Evolutionary conservation across 2,888 invertebrate species (phyloP).

Genomic region (Strigamia crassipes): DNA sequence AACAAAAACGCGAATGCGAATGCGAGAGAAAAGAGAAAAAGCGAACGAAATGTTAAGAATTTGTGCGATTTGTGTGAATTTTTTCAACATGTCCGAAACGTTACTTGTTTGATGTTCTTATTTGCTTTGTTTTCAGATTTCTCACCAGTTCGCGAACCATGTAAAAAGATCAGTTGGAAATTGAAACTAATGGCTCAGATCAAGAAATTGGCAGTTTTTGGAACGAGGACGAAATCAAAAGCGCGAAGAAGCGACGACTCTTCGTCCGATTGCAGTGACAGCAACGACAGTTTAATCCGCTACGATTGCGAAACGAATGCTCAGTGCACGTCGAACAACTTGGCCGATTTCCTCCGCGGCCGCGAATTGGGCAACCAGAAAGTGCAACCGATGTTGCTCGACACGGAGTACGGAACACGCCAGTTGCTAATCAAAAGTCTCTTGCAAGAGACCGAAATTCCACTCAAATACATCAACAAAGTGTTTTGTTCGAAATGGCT

Average conservation of each 20-base stretch:
- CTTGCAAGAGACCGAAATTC: constrained; percentile 50
- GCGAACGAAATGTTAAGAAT: too few relatives aligned
- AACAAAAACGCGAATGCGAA: too few relatives aligned
- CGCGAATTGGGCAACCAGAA: constrained; percentile 48
- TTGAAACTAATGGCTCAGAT: constrained; percentile 25
- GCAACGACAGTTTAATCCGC: not conserved
- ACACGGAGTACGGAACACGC: constrained; percentile 75
- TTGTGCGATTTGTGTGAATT: too few relatives aligned
- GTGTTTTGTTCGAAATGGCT: constrained; percentile 95
- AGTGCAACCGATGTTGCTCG: constrained; percentile 51
- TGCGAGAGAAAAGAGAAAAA: too few relatives aligned
- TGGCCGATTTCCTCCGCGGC: constrained; percentile 48
- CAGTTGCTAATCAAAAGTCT: constrained; percentile 62
- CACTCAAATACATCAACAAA: constrained; percentile 56
- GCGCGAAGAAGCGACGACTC: constrained; percentile 1
- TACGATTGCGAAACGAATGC: not conserved
- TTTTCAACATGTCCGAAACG: too few relatives aligned
- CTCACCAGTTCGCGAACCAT: not conserved
- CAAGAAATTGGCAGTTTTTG: constrained; percentile 38
- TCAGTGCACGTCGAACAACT: constrained; percentile 44
- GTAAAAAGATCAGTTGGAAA: not conserved
- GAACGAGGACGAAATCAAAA: not conserved
- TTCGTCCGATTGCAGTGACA: constrained; percentile 13
- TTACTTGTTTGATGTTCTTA: not conserved
- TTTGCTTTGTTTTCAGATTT: not conserved